phyloP scores from a whole-genome alignment of 2,113 vertebrate genomes.

The Corvus moneduloides region DNA sequence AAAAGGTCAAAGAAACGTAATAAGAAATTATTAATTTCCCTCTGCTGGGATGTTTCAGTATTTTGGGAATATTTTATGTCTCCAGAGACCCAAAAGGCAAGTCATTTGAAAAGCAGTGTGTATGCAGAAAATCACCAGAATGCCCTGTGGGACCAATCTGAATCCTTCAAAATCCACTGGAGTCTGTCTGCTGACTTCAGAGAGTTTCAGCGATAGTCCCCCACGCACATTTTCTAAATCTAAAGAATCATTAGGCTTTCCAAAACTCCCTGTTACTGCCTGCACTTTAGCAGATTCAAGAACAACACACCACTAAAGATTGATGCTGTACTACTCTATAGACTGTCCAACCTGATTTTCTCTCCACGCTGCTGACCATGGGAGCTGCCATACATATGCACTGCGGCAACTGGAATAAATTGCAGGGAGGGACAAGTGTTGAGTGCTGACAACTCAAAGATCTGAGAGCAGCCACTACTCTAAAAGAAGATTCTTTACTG shows the following conservation, averaged over 20 bases:
- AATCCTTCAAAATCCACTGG: slow-evolving; percentile 22
- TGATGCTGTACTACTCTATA: not conserved
- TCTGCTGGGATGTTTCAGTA: not conserved
- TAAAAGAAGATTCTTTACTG: not conserved
- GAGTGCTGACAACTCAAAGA: not conserved
- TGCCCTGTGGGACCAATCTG: slow-evolving; percentile 11
- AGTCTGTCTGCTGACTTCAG: slow-evolving; percentile 15
- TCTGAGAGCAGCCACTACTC: not conserved
- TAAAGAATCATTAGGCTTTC: not conserved
- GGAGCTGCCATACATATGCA: not conserved
- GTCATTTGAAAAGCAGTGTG: not conserved
- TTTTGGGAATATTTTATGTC: slow-evolving; percentile 28
- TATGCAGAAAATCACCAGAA: slow-evolving; percentile 18
- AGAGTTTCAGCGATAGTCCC: not conserved
- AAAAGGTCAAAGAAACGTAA: not conserved
- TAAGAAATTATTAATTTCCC: not conserved
- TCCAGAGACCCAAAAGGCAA: not conserved
- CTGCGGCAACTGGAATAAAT: not conserved
- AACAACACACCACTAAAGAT: not conserved
- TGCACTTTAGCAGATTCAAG: not conserved
- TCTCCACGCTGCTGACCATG: not conserved
- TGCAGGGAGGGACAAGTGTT: not conserved
- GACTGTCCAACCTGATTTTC: not conserved
- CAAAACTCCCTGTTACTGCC: not conserved
- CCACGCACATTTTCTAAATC: not conserved